phyloP scores from a whole-genome alignment of 2,888 invertebrate species.

The Unio pictorum region DNA sequence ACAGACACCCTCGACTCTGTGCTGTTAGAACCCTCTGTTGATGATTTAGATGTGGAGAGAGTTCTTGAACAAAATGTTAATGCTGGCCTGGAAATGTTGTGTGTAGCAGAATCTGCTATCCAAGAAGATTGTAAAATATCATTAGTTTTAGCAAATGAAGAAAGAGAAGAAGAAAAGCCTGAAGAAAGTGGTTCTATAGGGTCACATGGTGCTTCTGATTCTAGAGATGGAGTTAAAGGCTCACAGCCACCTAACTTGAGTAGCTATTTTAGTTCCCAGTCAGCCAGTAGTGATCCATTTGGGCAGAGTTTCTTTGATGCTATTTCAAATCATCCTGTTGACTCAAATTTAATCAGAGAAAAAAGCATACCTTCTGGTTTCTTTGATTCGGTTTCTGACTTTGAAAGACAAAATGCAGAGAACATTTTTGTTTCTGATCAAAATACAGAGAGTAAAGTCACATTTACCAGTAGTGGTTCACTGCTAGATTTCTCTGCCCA shows the following conservation, averaged over 20 bases:
- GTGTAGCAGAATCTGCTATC: constrained; percentile 2
- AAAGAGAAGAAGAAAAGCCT: constrained; percentile 8
- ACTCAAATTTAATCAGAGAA: no score
- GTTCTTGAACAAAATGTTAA: neutral
- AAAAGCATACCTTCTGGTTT: no score
- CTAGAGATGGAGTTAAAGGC: neutral
- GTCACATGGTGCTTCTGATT: constrained; percentile 1
- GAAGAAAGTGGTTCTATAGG: neutral
- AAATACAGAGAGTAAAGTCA: neutral
- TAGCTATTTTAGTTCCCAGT: constrained; percentile 53
- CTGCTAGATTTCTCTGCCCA: neutral
- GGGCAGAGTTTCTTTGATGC: constrained; percentile 50
- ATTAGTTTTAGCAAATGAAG: constrained; percentile 3
- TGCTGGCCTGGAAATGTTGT: neutral
- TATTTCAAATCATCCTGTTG: constrained; percentile 13
- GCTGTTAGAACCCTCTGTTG: constrained; percentile 49
- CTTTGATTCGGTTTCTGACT: no score
- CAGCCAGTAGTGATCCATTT: constrained; percentile 33
- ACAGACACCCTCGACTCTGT: constrained; percentile 65
- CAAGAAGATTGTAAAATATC: neutral
- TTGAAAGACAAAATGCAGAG: neutral
- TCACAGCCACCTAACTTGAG: constrained; percentile 38
- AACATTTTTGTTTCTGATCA: constrained; percentile 1
- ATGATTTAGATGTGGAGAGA: constrained; percentile 30
- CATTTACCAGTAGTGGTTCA: constrained; percentile 3